Evolutionary conservation across 2,113 vertebrate genomes (phyloP).

Genomic region (Poecilia latipinna): DNA sequence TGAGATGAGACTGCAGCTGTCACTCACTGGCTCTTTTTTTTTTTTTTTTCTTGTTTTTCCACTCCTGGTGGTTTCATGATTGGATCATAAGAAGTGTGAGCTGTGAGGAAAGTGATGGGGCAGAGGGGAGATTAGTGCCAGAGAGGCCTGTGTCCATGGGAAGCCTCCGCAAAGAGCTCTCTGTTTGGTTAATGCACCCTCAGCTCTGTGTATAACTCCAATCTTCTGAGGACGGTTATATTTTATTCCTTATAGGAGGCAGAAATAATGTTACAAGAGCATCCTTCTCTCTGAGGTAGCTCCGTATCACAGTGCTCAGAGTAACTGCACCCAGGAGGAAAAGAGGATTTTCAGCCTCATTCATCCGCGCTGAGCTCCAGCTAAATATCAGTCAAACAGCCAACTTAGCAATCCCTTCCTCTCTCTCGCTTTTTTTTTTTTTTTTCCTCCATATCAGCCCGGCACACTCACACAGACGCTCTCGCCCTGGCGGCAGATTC

Average conservation of each 20-base stretch:
- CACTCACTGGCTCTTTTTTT: slow-evolving; percentile 8
- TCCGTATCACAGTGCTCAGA: slow-evolving; percentile 49
- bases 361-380: slow-evolving; percentile 61
- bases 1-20: slow-evolving; percentile 22
- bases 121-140: slow-evolving; percentile 37
- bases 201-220: slow-evolving; percentile 48
- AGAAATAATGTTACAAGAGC: slow-evolving; percentile 18
- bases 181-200: slow-evolving; percentile 62
- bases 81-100: slow-evolving; percentile 29
- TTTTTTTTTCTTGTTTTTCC: slow-evolving; percentile 2
- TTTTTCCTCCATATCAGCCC: background rate
- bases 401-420: slow-evolving; percentile 41
- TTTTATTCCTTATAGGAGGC: slow-evolving; percentile 54
- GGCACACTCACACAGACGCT: slow-evolving; percentile 1
- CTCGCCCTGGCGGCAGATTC: slow-evolving; percentile 18
- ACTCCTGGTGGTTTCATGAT: slow-evolving; percentile 13
- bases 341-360: slow-evolving; percentile 69
- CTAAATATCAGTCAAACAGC: slow-evolving; percentile 67
- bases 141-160: slow-evolving; percentile 22
- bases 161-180: slow-evolving; percentile 47
- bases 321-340: slow-evolving; percentile 66
- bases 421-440: background rate
- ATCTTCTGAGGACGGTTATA: slow-evolving; percentile 61
- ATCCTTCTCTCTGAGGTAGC: slow-evolving; percentile 58
- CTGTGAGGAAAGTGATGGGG: slow-evolving; percentile 22